Base-by-base conservation (phyloP, 2,797 vertebrate genomes). In the Anniella stebbinsi region DNA sequence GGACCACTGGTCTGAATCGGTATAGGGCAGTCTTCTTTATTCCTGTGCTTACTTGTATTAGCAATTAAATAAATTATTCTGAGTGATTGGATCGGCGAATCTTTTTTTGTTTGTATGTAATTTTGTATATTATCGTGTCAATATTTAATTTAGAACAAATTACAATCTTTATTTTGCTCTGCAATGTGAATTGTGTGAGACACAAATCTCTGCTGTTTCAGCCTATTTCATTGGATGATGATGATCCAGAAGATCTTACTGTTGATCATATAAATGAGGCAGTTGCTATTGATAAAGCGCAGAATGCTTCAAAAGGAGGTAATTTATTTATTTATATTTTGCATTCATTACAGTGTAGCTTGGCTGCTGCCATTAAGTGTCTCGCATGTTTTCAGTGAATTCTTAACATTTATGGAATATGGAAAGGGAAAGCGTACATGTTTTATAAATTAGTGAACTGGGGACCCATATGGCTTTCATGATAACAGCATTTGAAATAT, bases 251-350 rank as follows among this genome's bases (percentile, higher is more conserved):
- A 60, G 92, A 72, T 48, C 84, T 93, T 51, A 89, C 73, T 80
- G 78, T 81, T 3, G 69, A 87, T 77, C 89, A 95, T 38, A 75
- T 93, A 91, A 96, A 95, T 66, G 91, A 88, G 66, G 45, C 1
- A 1, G 15, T 87, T 18, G 15, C 82, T 80, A 7, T n/a, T 57
- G 82, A 17, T 51, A 88, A 93, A 87, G 93, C 94, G 89, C 92
- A 91, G 76, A 80, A 33, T 83, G 70, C 80, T 91, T 88, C 45
- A 73, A 97, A 97, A 96, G 97, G 97, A 97, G 97, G 97, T 98
- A 95, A 96, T 76, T 11, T 78, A 63, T n/a, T n/a, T n/a, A n/a
- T n/a, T n/a, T n/a, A n/a, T n/a, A n/a, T 8, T 83, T 41, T 60
- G n/a, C 38, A 4, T 28, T 30, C 1, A 18, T 77, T 66, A 36